Conservation (phyloP, 2,888 invertebrate species). For the Carcina quercana region DNA sequence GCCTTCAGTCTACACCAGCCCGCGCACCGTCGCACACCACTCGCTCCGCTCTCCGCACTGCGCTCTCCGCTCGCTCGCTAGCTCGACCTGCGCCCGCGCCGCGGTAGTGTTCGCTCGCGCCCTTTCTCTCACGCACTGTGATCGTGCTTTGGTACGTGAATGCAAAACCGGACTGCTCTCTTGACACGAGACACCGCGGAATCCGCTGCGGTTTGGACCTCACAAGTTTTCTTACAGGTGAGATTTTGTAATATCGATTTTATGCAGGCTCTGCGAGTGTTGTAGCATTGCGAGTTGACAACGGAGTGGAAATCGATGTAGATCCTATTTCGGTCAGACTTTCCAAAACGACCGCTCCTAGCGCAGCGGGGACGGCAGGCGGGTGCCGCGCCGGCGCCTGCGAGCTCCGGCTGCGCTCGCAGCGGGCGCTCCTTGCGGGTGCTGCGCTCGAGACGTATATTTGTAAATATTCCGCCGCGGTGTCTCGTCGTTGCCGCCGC, state of each 20-base stretch:
- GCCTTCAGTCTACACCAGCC: constrained; percentile 66
- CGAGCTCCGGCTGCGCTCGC: constrained; percentile 25
- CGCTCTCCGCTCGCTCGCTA: constrained; percentile 50
- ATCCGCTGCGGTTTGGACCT: constrained; percentile 43
- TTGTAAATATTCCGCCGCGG: constrained; percentile 49
- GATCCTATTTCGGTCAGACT: constrained; percentile 34
- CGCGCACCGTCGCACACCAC: constrained; percentile 58
- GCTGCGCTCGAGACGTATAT: constrained; percentile 47
- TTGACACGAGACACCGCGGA: constrained; percentile 50
- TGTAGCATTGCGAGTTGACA: constrained; percentile 44
- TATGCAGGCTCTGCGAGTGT: constrained; percentile 41
- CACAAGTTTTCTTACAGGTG: constrained; percentile 48
- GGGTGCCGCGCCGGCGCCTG: constrained; percentile 19
- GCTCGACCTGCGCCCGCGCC: constrained; percentile 41
- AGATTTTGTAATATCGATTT: constrained; percentile 32
- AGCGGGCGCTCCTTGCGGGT: constrained; percentile 34
- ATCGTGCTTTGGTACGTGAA: constrained; percentile 69
- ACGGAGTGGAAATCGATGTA: constrained; percentile 21
- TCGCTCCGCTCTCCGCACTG: too few species aligned
- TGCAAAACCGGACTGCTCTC: constrained; percentile 69
- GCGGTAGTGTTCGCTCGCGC: constrained; percentile 61
- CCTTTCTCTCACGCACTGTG: constrained; percentile 72
- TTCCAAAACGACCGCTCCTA: constrained; percentile 46
- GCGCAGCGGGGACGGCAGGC: constrained; percentile 25
- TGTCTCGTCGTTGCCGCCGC: constrained; percentile 23